phyloP scores from a whole-genome alignment of 2,113 vertebrate genomes.

The Regulus satrapa region DNA sequence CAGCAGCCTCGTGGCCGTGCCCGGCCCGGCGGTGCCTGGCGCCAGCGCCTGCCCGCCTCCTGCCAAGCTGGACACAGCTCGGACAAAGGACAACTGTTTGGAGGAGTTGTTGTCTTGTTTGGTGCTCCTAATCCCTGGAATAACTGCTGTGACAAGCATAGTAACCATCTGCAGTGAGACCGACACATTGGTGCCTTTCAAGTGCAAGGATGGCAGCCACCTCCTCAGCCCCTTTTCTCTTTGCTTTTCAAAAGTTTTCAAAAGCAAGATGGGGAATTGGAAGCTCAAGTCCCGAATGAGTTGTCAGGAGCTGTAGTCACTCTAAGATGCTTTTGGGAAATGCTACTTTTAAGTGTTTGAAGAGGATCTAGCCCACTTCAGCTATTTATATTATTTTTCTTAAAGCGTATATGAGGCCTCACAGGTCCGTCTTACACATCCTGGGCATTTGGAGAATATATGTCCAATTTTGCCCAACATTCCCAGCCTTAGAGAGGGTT shows the following conservation, averaged over 20 bases:
- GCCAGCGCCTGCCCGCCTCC: neutral
- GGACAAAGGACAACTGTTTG: constrained; percentile 45
- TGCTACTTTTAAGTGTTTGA: neutral
- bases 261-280: neutral
- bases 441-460: neutral
- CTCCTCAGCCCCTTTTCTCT: neutral
- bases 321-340: neutral
- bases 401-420: neutral
- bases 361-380: neutral
- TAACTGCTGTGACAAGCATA: constrained; percentile 19
- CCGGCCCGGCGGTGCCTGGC: neutral
- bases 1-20: neutral
- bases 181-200: neutral
- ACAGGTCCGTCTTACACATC: neutral
- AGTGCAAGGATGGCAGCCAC: rapidly evolving
- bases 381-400: neutral
- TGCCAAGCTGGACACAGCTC: constrained; percentile 7
- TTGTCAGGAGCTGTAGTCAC: neutral
- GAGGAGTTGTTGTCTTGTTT: constrained; percentile 24
- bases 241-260: neutral
- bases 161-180: neutral
- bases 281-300: neutral
- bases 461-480: neutral
- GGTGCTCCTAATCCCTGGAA: constrained; percentile 8
- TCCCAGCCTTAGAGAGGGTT: neutral